Evolutionary conservation across 2,113 vertebrate genomes (phyloP).

Genomic region (Nothobranchius kuhntae): DNA sequence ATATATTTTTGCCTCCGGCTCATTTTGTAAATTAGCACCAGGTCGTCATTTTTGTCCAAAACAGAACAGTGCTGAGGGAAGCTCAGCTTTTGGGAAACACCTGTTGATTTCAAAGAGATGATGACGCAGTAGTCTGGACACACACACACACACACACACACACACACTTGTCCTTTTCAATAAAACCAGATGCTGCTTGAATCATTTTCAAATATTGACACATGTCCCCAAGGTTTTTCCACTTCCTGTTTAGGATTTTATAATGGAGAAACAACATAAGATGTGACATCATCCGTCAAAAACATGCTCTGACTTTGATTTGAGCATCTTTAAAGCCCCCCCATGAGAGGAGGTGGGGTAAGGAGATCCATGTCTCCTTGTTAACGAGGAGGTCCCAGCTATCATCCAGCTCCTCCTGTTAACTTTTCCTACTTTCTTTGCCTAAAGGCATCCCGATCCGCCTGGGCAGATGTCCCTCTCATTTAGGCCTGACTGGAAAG

Average conservation of each 20-base stretch:
- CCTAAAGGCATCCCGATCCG: conserved; percentile 58
- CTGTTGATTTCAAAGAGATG: conserved; percentile 72
- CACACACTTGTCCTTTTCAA: conserved; percentile 47
- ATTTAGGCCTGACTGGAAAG: conserved; percentile 66
- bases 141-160: conserved; percentile 47
- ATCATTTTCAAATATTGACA: conserved; percentile 31
- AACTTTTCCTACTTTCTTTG: conserved; percentile 62
- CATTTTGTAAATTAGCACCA: background rate
- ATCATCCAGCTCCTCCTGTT: conserved; percentile 56
- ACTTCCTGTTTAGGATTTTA: conserved; percentile 10
- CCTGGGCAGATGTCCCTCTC: conserved; percentile 68
- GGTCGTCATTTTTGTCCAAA: conserved; percentile 28
- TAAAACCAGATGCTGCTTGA: conserved; percentile 45
- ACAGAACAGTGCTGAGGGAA: conserved; percentile 53
- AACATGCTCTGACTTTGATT: too few species aligned
- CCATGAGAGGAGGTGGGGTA: too few species aligned
- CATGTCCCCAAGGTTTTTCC: conserved; percentile 43
- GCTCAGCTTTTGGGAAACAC: conserved; percentile 63
- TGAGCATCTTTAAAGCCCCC: too few species aligned
- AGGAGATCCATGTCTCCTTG: too few species aligned
- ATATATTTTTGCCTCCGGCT: background rate
- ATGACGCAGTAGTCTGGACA: conserved; percentile 66
- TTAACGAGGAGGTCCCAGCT: conserved; percentile 40
- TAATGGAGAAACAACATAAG: too few species aligned
- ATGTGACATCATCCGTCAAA: too few species aligned